A percentile compares a stretch with the other conserved stretches of the same genome.
These are phyloP conservation scores for Thymelicus acteon DNA, from an alignment of 2,888 invertebrate genomes.

Conservation along the genomic window DNA sequence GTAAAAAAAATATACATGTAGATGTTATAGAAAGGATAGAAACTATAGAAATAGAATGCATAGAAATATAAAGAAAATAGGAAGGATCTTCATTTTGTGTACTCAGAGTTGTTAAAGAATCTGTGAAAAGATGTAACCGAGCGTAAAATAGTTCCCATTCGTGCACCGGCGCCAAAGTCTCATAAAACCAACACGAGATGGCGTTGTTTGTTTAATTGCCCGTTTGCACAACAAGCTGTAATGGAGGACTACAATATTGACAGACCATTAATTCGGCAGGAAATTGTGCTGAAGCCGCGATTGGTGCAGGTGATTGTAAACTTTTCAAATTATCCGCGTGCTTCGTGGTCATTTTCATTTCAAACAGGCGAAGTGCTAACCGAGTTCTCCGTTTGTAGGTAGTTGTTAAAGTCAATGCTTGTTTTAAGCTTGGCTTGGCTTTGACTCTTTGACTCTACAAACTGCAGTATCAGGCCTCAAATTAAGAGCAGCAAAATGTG, in stretches of 20 bases:
- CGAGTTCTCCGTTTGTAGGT: conserved; percentile 24
- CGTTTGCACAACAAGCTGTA: conserved; percentile 79
- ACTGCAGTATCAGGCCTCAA: conserved; percentile 2
- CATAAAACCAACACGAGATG: conserved; percentile 75
- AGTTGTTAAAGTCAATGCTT: conserved; percentile 39
- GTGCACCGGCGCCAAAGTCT: conserved; percentile 59
- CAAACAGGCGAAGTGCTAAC: conserved; percentile 55
- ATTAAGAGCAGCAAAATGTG: neutral
- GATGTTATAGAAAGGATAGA: too few species aligned
- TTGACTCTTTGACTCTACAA: conserved; percentile 5
- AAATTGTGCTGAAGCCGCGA: conserved; percentile 81
- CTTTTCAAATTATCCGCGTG: conserved; percentile 83
- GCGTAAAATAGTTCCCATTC: conserved; percentile 25
- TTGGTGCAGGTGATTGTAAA: conserved; percentile 80
- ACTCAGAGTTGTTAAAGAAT: conserved; percentile 8
- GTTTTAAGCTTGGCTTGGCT: neutral
- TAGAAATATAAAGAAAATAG: too few species aligned
- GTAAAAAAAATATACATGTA: too few species aligned
- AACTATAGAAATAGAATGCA: too few species aligned
- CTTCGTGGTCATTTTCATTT: conserved; percentile 71
- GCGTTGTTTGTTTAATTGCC: conserved; percentile 74
- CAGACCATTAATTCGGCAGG: conserved; percentile 83
- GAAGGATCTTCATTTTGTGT: too few species aligned
- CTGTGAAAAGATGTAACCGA: conserved; percentile 35
- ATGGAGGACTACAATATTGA: conserved; percentile 82